Percentiles rank a stretch among this genome's conserved stretches.
Evolutionary conservation across 1,140 invertebrate species (phyloP).

Genomic region (Drosophila kepulauana): DNA sequence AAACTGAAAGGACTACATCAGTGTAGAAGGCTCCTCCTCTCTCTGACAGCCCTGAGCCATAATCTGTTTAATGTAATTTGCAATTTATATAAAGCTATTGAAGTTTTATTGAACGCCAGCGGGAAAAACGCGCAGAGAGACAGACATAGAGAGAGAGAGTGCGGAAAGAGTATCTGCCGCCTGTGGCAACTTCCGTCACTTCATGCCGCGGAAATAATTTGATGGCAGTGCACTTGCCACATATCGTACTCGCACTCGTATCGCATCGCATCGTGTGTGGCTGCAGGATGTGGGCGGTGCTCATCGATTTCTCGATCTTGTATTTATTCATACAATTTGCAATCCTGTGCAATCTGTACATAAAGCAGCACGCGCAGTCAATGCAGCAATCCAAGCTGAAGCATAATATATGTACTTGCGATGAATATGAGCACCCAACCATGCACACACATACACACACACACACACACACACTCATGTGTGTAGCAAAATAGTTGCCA

Average conservation of each 20-base stretch:
- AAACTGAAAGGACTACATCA: conserved; percentile 10
- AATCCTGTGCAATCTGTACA: conserved; percentile 7
- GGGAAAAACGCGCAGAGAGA: background rate
- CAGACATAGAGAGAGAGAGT: too few species aligned
- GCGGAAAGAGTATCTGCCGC: conserved; percentile 6
- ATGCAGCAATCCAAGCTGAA: conserved; percentile 8
- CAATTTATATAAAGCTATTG: conserved; percentile 82
- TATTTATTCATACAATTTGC: conserved; percentile 66
- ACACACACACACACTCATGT: conserved; percentile 10
- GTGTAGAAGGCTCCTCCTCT: background rate
- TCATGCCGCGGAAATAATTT: conserved; percentile 60
- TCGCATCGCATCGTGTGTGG: background rate
- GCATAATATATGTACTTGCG: conserved; percentile 29
- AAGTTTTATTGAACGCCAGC: conserved; percentile 61
- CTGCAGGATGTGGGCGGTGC: conserved; percentile 27
- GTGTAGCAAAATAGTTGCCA: conserved; percentile 32
- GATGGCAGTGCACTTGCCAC: conserved; percentile 37
- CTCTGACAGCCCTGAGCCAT: conserved; percentile 32
- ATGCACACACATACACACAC: conserved; percentile 1
- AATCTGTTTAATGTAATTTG: conserved; percentile 83
- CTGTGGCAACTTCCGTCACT: conserved; percentile 55
- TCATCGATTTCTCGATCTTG: conserved; percentile 65
- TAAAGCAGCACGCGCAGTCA: conserved; percentile 17
- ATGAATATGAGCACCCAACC: conserved; percentile 6
- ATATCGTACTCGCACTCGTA: background rate